These are phyloP conservation scores for Brachystomella parvula DNA, from an alignment of 1,140 invertebrate genomes.

Conservation along the genomic window DNA sequence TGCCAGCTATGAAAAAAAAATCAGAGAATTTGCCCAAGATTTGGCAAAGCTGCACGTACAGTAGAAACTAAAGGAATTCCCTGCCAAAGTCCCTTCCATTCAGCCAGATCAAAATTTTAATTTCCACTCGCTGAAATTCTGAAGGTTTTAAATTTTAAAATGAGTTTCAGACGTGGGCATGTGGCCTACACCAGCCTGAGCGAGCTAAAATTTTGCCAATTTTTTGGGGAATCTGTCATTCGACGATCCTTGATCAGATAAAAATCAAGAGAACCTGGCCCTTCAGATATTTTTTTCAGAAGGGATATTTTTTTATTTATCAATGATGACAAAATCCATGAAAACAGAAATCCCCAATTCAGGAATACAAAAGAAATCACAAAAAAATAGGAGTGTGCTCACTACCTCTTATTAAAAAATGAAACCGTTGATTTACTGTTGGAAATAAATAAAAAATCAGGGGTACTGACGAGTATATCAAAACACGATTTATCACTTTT, in stretches of 20 bases:
- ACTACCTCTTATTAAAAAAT: neutral
- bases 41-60: neutral
- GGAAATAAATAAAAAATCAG: neutral
- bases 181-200: too few species aligned
- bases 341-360: neutral
- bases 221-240: too few species aligned
- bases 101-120: neutral
- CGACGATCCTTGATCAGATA: neutral
- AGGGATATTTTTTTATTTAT: neutral
- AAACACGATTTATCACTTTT: slow-evolving; percentile 1
- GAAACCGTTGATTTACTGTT: slow-evolving; percentile 4
- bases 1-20: neutral
- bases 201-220: too few species aligned
- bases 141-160: neutral
- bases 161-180: neutral
- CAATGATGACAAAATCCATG: slow-evolving; percentile 10
- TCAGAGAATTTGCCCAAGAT: neutral
- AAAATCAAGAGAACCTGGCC: neutral
- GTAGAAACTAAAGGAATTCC: neutral
- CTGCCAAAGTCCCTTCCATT: too few species aligned
- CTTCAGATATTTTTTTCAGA: neutral
- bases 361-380: neutral
- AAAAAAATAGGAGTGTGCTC: neutral
- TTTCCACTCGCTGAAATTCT: neutral
- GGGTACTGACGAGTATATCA: neutral